phyloP scores from a whole-genome alignment of 2,888 invertebrate species.

The Drosophila setosimentum region DNA sequence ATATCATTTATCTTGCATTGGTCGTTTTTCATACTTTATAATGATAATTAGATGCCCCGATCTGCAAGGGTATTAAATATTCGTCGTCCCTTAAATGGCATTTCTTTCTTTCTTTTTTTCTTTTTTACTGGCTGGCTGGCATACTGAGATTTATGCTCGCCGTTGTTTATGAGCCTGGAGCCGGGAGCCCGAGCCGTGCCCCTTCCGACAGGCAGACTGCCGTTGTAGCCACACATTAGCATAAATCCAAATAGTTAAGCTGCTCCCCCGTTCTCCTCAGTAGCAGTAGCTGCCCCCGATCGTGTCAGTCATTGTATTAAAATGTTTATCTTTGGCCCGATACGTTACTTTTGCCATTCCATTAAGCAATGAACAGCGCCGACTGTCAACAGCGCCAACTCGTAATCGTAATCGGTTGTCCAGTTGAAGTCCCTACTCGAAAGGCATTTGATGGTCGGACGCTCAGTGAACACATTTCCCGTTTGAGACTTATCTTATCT shows the following conservation, averaged over 20 bases:
- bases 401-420: conserved; percentile 16
- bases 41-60: background rate
- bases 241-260: conserved; percentile 49
- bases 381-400: background rate
- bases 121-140: conserved; percentile 14
- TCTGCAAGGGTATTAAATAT: background rate
- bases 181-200: background rate
- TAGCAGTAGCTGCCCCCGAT: conserved; percentile 9
- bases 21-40: background rate
- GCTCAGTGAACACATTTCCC: background rate
- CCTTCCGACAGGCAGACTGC: background rate
- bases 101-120: background rate
- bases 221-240: conserved; percentile 46
- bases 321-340: conserved; percentile 25
- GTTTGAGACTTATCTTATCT: background rate
- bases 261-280: background rate
- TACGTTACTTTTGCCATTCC: conserved; percentile 45
- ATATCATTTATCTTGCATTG: background rate
- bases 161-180: conserved; percentile 48
- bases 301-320: conserved; percentile 22
- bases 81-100: background rate
- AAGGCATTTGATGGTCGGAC: background rate
- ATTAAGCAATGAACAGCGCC: conserved; percentile 50
- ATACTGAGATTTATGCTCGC: conserved; percentile 68
- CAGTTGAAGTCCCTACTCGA: conserved; percentile 7